Conservation (phyloP, 2,113 vertebrate species). For the Colistium nudipinnis region DNA sequence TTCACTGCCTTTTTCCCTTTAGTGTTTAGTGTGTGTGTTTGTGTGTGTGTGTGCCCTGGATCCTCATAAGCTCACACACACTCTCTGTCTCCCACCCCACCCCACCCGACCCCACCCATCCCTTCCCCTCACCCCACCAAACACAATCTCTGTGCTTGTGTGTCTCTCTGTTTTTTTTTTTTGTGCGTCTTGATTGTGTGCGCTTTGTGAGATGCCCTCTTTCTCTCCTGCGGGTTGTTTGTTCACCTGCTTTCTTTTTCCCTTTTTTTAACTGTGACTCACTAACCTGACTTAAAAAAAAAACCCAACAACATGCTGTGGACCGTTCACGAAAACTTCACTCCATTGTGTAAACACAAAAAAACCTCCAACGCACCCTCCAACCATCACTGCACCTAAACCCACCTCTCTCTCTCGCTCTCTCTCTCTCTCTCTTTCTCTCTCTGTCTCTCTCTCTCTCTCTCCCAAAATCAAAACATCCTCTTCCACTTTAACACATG, state of each 20-base stretch:
- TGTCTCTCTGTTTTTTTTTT: neutral
- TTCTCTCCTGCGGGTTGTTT: constrained; percentile 44
- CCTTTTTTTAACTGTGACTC: constrained; percentile 36
- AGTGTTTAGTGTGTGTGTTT: constrained; percentile 28
- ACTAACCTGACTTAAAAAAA: constrained; percentile 47
- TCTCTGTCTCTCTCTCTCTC: neutral
- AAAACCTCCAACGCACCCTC: neutral
- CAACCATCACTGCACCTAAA: neutral
- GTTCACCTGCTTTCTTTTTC: constrained; percentile 15
- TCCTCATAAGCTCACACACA: constrained; percentile 55
- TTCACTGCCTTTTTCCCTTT: constrained; percentile 25
- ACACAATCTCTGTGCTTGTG: constrained; percentile 3
- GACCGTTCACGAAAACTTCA: constrained; percentile 22
- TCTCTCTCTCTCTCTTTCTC: neutral
- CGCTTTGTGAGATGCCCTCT: constrained; percentile 59
- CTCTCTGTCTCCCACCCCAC: constrained; percentile 36
- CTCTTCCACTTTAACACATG: neutral
- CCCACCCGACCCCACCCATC: neutral
- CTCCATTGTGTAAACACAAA: neutral
- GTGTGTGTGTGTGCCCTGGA: constrained; percentile 22
- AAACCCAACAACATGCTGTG: constrained; percentile 30
- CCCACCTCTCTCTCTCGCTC: neutral
- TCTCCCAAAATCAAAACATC: neutral
- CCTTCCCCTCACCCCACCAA: neutral
- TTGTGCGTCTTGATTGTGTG: constrained; percentile 22